These are phyloP conservation scores for Acrobasis consociella DNA, from an alignment of 2,888 invertebrate genomes.

Conservation along the genomic window DNA sequence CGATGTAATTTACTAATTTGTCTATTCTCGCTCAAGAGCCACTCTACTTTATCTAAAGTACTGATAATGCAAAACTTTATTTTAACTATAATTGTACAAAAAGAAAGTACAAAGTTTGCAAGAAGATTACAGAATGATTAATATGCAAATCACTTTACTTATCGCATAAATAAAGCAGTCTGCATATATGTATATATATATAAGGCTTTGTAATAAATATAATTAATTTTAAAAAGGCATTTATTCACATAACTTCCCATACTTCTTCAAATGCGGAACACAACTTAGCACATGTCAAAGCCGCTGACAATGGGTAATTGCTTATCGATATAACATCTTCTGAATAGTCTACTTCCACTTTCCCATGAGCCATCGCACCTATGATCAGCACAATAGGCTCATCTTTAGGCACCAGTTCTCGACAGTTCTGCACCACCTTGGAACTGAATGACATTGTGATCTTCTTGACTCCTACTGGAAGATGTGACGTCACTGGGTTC, in stretches of 20 bases:
- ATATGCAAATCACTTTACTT: no score
- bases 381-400: constrained; percentile 95
- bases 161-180: no score
- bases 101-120: no score
- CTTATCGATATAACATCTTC: constrained; percentile 96
- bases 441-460: constrained; percentile 95
- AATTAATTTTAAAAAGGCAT: constrained; percentile 18
- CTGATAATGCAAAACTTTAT: no score
- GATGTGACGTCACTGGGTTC: constrained; percentile 96
- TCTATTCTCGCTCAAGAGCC: no score
- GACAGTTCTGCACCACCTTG: constrained; percentile 85
- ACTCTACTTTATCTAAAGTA: no score
- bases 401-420: constrained; percentile 89
- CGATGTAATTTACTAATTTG: no score
- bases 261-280: constrained; percentile 97
- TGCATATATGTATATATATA: no score
- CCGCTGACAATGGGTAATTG: constrained; percentile 98
- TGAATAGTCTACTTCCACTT: constrained; percentile 92
- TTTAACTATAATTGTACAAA: no score
- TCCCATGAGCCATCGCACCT: constrained; percentile 99
- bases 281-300: constrained; percentile 97
- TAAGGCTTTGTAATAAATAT: no score
- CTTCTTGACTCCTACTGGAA: constrained; percentile 97
- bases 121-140: no score
- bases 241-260: constrained; percentile 88